Evolutionary conservation across 2,113 vertebrate genomes (phyloP), one percentile per base, ranked within the genome.

Genomic region (Polypterus bichir): DNA sequence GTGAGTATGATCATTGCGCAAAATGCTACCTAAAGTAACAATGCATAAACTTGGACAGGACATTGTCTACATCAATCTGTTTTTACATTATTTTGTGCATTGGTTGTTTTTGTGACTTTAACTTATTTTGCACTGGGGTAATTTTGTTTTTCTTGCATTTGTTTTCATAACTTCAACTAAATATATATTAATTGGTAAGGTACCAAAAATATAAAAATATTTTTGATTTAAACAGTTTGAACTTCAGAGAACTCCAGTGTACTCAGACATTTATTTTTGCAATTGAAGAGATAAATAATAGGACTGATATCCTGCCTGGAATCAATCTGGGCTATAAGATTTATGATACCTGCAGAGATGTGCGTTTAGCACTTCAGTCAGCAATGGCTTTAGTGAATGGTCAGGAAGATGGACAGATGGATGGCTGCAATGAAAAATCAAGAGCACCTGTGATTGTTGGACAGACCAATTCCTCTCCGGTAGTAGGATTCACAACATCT

Each of bases 231-330:
- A 8, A 44, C 56, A 58, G 56, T 44, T 45, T 58, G 9, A 6
- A 58, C 46, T 44, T 44, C 9, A 44, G 4, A 58, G 56, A 58
- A 58, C 46, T 58, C 5, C 56, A 58, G 27, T 45, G 6, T 58
- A 45, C 56, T 44, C 56, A 58, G 44, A 45, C 56, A 4, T 45
- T 58, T 27, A 58, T 58, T 7, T 58, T 58, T 58, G 44, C 56
- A 8, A 58, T 45, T 58, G 56, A 58, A 58, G 44, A 58, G 46
- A 58, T 58, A 44, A 58, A 58, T 45, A 58, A 58, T 45, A 58
- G 56, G 44, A 45, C 56, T 45, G 56, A 58, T 8, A 4, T 58
- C 4, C 56, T 58, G 44, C 56, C 56, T 58, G 56, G 5, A 45
- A 45, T 58, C 46, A 45, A 7, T 44, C 56, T 58, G 56, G 56